Evolutionary conservation across 2,797 vertebrate species (phyloP), one percentile per base, ranked within the genome.

Genomic region (Huso huso): DNA sequence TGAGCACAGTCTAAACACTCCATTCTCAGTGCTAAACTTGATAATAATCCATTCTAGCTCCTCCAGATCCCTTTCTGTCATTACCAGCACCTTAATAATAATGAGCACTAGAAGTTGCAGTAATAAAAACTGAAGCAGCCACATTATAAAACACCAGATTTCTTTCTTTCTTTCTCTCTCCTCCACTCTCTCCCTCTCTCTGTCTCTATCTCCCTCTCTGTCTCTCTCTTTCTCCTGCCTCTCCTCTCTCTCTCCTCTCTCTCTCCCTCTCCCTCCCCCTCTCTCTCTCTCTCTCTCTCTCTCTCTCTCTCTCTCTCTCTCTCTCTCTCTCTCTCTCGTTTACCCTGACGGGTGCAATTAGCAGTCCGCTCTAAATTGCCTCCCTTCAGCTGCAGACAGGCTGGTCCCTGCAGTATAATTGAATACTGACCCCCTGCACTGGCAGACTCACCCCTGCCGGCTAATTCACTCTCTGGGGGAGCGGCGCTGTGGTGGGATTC

Each of bases 401-500:
- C 52, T 12, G 49, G 62, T 12, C 49, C 13, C 23, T n/a, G 63
- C 63, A 5, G 49, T 10, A 13, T n/a, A 68, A 79, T 74, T 76
- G 55, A 78, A 72, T 79, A 73, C 81, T 77, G 77, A 71, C 71
- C 70, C 8, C 51, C 15, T 51, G 23, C 23, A 37, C 23, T 37
- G 23, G 23, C 23, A 37, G 23, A 2, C 23, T 37, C 23, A 37
- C 23, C 23, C 23, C 23, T 37, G 23, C 23, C 23, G 23, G 23
- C 23, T 37, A 37, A 37, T 37, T 37, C 23, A 37, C 2, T 37
- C 23, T 37, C 23, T 2, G 4, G 23, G 23, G 23, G 23, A 37
- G 23, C 23, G 23, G 23, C 2, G 23, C 23, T 3, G 23, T 37
- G 23, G 23, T 37, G 23, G 23, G 0, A 2, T 37, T 37, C 23